Evolutionary conservation across 1,140 invertebrate genomes (phyloP), one percentile per base, ranked within the genome.

Genomic region (Aphelinus atriplicis): DNA sequence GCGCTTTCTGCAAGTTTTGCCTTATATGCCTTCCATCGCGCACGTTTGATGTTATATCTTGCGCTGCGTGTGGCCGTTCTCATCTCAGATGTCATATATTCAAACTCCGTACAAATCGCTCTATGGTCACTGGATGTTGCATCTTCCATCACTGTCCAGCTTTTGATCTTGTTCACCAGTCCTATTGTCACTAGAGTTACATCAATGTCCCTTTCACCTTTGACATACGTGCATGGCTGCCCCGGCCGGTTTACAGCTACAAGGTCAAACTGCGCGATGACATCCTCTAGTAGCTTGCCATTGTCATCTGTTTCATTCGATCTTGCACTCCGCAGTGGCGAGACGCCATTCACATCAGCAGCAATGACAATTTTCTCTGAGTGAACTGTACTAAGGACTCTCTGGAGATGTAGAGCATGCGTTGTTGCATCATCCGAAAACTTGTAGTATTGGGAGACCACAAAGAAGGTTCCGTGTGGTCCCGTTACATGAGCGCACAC

Each of bases 261-360:
- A 0, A 76, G 58, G 6, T 47, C 53, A 45, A 60, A 6, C 43
- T 7, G 26, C 1, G 6, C 7, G 2, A 77, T 58, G 1, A 75
- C n/a, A 1, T 42, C 43, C 58, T 77, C 76, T 3, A 75, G 0
- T 9, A 4, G 6, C 2, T 55, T 10, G 7, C 76, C 53, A 3
- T 70, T 42, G n/a, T 47, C 47, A 43, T 74, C 55, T 3, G 64
- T 46, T 9, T 1, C 9, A 1, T 67, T 1, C 7, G 43, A 10
- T n/a, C 51, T 42, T 3, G 3, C 4, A n/a, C 58, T 60, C 76
- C 71, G 75, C 1, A 75, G 62, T 7, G 57, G 46, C 7, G 76
- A 77, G 5, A 60, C 50, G 9, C 73, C 71, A 47, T 75, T 77
- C 1, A 51, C 50, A 62, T 77, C 72, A 1, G 42, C 55, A 0